A percentile compares a stretch with the other conserved stretches of the same genome.
Conservation (phyloP, 1,140 invertebrate genomes). For the Antheraea pernyi region DNA sequence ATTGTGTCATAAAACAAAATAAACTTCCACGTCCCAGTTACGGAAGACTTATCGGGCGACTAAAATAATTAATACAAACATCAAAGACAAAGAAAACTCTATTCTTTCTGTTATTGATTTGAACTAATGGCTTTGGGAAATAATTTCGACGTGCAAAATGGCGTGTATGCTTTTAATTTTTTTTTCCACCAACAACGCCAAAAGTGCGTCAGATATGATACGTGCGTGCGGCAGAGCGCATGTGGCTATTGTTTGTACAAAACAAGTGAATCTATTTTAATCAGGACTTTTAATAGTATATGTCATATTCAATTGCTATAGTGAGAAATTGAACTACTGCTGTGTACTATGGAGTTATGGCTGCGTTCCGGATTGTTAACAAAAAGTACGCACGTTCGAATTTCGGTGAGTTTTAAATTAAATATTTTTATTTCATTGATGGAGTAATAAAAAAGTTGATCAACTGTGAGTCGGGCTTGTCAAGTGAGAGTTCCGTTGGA, state of each 20-base stretch:
- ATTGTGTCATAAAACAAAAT: constrained; percentile 51
- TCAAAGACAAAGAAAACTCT: constrained; percentile 34
- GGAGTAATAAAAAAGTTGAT: no score
- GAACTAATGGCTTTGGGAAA: constrained; percentile 9
- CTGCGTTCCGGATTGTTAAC: no score
- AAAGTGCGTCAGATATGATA: constrained; percentile 49
- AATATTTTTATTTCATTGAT: no score
- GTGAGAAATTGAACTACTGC: no score
- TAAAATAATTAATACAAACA: constrained; percentile 35
- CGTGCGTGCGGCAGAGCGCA: constrained; percentile 38
- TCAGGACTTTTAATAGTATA: constrained; percentile 44
- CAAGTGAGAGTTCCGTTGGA: no score
- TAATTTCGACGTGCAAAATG: not conserved
- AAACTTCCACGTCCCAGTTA: constrained; percentile 49
- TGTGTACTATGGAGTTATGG: no score
- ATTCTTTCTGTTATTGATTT: constrained; percentile 13
- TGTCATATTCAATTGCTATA: constrained; percentile 22
- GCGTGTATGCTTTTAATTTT: constrained; percentile 21
- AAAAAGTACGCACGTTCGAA: no score
- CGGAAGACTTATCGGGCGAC: constrained; percentile 41
- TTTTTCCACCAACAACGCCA: constrained; percentile 24
- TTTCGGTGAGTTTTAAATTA: no score
- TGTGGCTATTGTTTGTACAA: constrained; percentile 38
- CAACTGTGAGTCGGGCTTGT: no score
- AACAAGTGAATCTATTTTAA: constrained; percentile 44